phyloP scores from a whole-genome alignment of 2,888 invertebrate species.

The Platerodrilus igneus region DNA sequence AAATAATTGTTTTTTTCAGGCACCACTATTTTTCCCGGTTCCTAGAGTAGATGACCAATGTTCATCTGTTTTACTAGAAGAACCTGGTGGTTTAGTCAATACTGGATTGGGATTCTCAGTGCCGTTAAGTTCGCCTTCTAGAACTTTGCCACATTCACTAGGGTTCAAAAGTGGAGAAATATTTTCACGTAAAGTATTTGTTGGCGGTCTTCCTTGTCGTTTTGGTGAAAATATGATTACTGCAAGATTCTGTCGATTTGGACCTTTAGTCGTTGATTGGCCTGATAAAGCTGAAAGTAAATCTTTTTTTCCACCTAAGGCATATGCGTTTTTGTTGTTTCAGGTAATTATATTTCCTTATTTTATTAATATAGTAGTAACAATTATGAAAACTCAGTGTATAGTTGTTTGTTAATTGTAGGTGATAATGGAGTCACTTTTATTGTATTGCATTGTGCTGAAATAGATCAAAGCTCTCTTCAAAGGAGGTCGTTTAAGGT shows the following conservation, averaged over 20 bases:
- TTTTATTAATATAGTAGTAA: no score
- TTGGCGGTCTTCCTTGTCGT: slow-evolving; percentile 96
- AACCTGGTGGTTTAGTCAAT: no score
- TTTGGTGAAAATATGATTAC: slow-evolving; percentile 99
- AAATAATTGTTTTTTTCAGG: no score
- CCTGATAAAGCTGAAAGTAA: slow-evolving; percentile 99
- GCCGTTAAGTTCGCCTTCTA: slow-evolving; percentile 69
- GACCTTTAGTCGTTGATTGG: slow-evolving; percentile 97
- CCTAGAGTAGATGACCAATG: slow-evolving; percentile 71
- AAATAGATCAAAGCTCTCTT: no score
- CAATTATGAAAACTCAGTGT: no score
- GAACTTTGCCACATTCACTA: slow-evolving; percentile 82
- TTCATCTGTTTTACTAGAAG: slow-evolving; percentile 55
- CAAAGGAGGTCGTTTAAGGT: no score
- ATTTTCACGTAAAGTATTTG: slow-evolving; percentile 93
- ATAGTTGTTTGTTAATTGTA: no score
- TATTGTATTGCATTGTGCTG: no score
- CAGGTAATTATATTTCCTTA: slow-evolving; percentile 55
- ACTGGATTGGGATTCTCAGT: slow-evolving; percentile 52
- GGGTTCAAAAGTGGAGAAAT: slow-evolving; percentile 80
- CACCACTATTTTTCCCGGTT: no score
- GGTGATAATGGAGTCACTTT: no score
- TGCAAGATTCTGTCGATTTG: slow-evolving; percentile 94
- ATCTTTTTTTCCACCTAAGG: slow-evolving; percentile 98
- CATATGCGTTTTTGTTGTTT: slow-evolving; percentile 87